A percentile compares a stretch with the other conserved stretches of the same genome.
Evolutionary conservation across 2,113 vertebrate species (phyloP).

Genomic region (Alectura lathami): DNA sequence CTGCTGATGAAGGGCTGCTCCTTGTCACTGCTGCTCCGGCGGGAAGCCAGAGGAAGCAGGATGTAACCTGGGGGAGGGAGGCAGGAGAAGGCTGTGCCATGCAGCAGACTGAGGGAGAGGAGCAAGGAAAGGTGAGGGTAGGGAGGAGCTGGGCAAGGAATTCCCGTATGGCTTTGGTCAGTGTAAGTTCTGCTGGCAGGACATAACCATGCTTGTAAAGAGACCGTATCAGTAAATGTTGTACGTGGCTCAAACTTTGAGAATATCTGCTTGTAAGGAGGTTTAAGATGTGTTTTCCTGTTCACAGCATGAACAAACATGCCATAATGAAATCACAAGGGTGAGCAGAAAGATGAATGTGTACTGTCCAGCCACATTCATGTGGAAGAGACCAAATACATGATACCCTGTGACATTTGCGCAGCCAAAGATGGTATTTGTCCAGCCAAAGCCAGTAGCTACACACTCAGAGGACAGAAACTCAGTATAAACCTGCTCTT

Average conservation of each 20-base stretch:
- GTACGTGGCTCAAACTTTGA: neutral
- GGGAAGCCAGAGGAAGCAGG: neutral
- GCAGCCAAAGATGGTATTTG: neutral
- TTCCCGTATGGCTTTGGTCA: fast-evolving
- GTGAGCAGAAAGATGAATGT: neutral
- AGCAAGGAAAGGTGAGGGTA: neutral
- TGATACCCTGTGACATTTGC: neutral
- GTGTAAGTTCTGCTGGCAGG: neutral
- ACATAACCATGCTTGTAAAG: fast-evolving
- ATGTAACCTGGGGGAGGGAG: neutral
- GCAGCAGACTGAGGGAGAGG: neutral
- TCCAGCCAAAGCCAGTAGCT: neutral
- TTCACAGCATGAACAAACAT: neutral
- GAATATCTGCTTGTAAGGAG: neutral
- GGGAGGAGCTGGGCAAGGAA: neutral
- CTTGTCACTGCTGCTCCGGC: neutral
- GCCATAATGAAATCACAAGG: no score
- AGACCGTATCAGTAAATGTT: no score
- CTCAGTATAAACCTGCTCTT: neutral
- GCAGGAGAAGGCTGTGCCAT: neutral
- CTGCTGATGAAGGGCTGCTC: neutral
- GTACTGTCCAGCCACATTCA: neutral
- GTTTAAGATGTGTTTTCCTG: neutral
- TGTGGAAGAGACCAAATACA: neutral
- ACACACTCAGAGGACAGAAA: neutral